Conservation (phyloP, 2,113 vertebrate species). For the Eidolon helvum region DNA sequence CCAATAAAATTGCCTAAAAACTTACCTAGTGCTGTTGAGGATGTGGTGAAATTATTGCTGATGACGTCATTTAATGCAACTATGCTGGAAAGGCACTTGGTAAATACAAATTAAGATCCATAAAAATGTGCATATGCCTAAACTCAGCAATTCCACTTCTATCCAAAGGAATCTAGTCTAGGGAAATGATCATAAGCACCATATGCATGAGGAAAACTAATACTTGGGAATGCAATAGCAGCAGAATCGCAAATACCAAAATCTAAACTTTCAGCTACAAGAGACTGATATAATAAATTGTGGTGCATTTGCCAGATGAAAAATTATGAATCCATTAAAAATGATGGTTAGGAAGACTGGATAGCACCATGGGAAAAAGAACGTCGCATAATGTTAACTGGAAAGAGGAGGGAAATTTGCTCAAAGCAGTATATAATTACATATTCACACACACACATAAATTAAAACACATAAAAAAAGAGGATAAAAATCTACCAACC, state of each 20-base stretch:
- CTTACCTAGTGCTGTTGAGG: constrained; percentile 53
- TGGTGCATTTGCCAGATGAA: constrained; percentile 44
- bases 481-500: constrained; percentile 47
- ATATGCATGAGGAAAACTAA: constrained; percentile 19
- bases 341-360: constrained; percentile 7
- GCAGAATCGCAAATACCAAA: constrained; percentile 15
- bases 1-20: constrained; percentile 56
- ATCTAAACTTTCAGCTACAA: constrained; percentile 47
- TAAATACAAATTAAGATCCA: constrained; percentile 68
- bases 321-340: constrained; percentile 59
- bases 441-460: constrained; percentile 46
- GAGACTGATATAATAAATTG: constrained; percentile 47
- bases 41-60: constrained; percentile 33
- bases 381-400: constrained; percentile 31
- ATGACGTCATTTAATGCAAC: constrained; percentile 48
- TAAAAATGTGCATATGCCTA: constrained; percentile 44
- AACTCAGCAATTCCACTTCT: constrained; percentile 47
- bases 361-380: constrained; percentile 2
- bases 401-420: constrained; percentile 48
- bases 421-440: constrained; percentile 61
- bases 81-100: constrained; percentile 50
- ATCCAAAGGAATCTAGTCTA: constrained; percentile 47
- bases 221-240: background rate
- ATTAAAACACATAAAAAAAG: constrained; percentile 61
- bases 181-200: constrained; percentile 49